A percentile compares a stretch with the other conserved stretches of the same genome.
phyloP scores from a whole-genome alignment of 1,140 invertebrate genomes.

The Macrobrachium rosenbergii region DNA sequence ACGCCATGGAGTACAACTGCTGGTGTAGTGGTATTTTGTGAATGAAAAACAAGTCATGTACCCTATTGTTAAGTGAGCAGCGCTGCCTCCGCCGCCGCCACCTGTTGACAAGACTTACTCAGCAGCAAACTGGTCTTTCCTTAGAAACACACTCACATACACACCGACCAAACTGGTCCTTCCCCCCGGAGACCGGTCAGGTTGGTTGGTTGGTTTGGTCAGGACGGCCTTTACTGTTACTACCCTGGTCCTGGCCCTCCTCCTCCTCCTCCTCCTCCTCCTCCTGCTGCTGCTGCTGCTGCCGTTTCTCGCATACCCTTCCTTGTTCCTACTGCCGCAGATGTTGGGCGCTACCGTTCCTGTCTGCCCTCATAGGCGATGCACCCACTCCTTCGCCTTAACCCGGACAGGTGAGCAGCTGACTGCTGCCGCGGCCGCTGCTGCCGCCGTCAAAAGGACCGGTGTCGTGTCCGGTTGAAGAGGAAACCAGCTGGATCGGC shows the following conservation, averaged over 20 bases:
- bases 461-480: too few relatives aligned
- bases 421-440: too few relatives aligned
- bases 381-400: too few relatives aligned
- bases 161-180: conserved; percentile 42
- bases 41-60: conserved; percentile 59
- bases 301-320: too few relatives aligned
- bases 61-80: conserved; percentile 48
- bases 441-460: too few relatives aligned
- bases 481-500: too few relatives aligned
- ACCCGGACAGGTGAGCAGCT: too few relatives aligned
- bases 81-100: conserved; percentile 36
- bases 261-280: neutral
- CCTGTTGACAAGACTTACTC: conserved; percentile 35
- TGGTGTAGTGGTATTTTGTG: conserved; percentile 43
- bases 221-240: conserved; percentile 43
- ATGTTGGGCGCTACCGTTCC: too few relatives aligned
- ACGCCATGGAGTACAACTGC: conserved; percentile 40
- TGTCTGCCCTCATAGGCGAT: too few relatives aligned
- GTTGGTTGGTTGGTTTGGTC: conserved; percentile 45
- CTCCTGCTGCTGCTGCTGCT: neutral
- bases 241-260: neutral
- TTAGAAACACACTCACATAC: conserved; percentile 19
- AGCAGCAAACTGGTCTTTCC: conserved; percentile 49
- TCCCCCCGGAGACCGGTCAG: conserved; percentile 46
- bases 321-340: neutral